phyloP scores from a whole-genome alignment of 2,888 invertebrate species.

The Mystacides longicornis region DNA sequence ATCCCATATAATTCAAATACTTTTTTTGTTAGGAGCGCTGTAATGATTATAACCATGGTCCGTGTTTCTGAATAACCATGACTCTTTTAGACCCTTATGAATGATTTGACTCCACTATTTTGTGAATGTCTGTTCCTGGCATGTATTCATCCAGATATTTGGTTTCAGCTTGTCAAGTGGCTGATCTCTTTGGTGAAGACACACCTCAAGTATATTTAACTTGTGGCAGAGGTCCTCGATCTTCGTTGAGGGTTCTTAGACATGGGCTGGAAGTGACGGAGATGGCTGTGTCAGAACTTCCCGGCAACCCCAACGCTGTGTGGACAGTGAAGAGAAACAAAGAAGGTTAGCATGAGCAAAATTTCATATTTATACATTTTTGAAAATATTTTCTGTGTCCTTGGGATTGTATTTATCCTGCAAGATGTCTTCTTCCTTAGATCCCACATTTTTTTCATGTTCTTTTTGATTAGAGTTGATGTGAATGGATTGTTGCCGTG shows the following conservation, averaged over 20 bases:
- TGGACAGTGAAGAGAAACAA: constrained; percentile 97
- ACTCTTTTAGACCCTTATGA: constrained; percentile 31
- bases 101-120: not conserved
- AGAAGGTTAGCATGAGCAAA: constrained; percentile 90
- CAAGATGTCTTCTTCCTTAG: no score
- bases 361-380: no score
- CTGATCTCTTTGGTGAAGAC: constrained; percentile 95
- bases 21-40: constrained; percentile 8
- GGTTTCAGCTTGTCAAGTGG: constrained; percentile 67
- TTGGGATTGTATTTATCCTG: no score
- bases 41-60: constrained; percentile 48
- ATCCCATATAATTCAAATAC: not conserved
- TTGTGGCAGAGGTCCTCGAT: constrained; percentile 93
- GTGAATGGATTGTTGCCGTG: no score
- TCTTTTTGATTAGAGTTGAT: no score
- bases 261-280: constrained; percentile 98
- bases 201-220: constrained; percentile 96
- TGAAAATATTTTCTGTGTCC: no score
- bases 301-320: constrained; percentile 99
- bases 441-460: no score
- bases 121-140: not conserved
- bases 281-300: constrained; percentile 99
- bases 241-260: constrained; percentile 84
- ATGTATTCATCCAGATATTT: not conserved
- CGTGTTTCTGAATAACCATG: constrained; percentile 48